Evolutionary conservation across 2,113 vertebrate genomes (phyloP).

Genomic region (Heliornis fulica): DNA sequence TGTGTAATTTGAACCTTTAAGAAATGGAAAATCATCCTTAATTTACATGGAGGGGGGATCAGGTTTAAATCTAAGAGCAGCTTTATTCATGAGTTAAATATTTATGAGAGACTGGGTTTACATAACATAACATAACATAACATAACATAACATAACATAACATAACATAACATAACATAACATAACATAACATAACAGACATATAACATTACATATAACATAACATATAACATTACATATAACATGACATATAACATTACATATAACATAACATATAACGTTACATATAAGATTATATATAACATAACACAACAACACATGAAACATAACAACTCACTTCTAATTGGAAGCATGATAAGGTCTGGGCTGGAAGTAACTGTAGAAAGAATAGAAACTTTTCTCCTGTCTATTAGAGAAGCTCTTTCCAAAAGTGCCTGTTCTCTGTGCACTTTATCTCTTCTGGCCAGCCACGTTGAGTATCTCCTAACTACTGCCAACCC

Average conservation of each 20-base stretch:
- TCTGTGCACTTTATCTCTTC: not conserved
- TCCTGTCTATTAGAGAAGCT: not conserved
- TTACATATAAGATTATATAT: not conserved
- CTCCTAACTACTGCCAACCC: not conserved
- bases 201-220: too few relatives aligned
- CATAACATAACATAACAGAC: not conserved
- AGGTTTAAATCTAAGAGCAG: not conserved
- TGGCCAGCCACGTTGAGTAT: not conserved
- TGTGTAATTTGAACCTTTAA: not conserved
- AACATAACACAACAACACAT: not conserved
- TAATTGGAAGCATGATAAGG: not conserved
- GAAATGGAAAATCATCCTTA: not conserved
- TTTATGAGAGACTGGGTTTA: not conserved
- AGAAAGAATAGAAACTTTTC: not conserved
- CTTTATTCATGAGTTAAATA: not conserved
- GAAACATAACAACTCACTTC: not conserved
- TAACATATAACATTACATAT: not conserved
- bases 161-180: too few relatives aligned
- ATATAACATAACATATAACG: too few relatives aligned
- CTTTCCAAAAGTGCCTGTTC: not conserved
- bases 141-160: not conserved
- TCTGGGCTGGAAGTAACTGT: not conserved
- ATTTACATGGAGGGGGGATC: not conserved
- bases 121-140: not conserved
- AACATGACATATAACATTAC: not conserved